Evolutionary conservation across 2,888 invertebrate species (phyloP), one percentile per base, ranked within the genome.

Genomic region (Pheosia tremula): DNA sequence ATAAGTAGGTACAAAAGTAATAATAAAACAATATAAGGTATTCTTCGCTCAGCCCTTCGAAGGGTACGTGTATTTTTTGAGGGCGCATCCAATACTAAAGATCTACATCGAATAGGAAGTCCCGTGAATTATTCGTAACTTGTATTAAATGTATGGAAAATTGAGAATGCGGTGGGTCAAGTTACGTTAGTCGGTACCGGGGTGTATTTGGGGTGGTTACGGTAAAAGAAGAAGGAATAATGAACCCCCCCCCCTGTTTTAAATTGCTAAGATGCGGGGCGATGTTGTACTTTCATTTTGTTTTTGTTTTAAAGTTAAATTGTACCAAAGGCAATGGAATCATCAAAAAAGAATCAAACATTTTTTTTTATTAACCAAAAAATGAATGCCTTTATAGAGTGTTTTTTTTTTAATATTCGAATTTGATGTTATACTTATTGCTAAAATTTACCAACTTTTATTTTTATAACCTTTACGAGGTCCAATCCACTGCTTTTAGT

Each of bases 161-260:
- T 65, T 56, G 64, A 70, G 72, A 62, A 24, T 41, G 59, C 63
- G 64, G 73, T 82, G 70, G 79, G 75, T 60, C 67, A 75, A 72
- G 53, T 61, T 78, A 71, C 9, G 60, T 38, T 80, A 79, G 88
- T 73, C 61, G 66, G 63, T 66, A 56, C 61, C 60, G 61, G 74
- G 77, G 83, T 71, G 79, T 68, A 70, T 55, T 52, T 56, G 54
- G 75, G 75, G 78, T 70, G 75, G 78, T 72, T 75, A 67, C 67
- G 69, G 75, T 63, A 82, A 87, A 87, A 90, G 87, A 89, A 88
- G 85, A 88, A 86, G 86, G 82, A 88, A 90, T 86, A 85, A 84
- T 80, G 74, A 70, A 68, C 79, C 80, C 87, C 24, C 24, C 24
- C 24, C 88, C 86, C 84, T 81, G 79, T 89, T 89, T 89, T 85